A percentile compares a stretch with the other conserved stretches of the same genome.
phyloP scores from a whole-genome alignment of 2,797 vertebrate genomes.

The Tragopan temminckii region DNA sequence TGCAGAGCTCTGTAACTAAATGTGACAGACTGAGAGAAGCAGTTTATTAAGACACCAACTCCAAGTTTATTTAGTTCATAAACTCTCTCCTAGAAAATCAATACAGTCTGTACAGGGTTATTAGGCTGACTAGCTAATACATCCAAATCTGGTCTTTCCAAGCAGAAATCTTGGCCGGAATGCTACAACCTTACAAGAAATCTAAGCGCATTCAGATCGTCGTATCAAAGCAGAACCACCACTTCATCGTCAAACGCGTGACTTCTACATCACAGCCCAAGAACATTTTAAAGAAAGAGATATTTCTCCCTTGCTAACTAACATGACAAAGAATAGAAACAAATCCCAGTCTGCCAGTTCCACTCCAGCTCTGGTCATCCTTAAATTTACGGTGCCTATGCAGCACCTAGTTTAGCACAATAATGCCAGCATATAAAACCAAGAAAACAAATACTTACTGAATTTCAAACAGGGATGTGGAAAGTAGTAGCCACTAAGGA shows the following conservation, averaged over 20 bases:
- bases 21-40: constrained; percentile 89
- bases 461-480: constrained; percentile 30
- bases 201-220: constrained; percentile 19
- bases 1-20: constrained; percentile 87
- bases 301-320: neutral
- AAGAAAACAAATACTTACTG: constrained; percentile 35
- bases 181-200: constrained; percentile 56
- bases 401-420: neutral
- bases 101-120: constrained; percentile 89
- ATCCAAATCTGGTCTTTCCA: constrained; percentile 85
- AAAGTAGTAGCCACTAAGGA: constrained; percentile 23
- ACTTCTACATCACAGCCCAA: neutral
- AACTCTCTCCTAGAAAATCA: constrained; percentile 91
- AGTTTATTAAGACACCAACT: constrained; percentile 92
- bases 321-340: neutral
- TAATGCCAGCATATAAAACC: constrained; percentile 9
- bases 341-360: constrained; percentile 1
- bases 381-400: neutral
- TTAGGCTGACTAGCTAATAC: constrained; percentile 90
- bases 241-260: constrained; percentile 22
- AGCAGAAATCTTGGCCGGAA: constrained; percentile 80
- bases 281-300: neutral
- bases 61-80: constrained; percentile 92
- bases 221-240: constrained; percentile 18
- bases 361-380: neutral